Evolutionary conservation across 2,797 vertebrate species (phyloP), one percentile per base, ranked within the genome.

Genomic region (Poecilia wingei): DNA sequence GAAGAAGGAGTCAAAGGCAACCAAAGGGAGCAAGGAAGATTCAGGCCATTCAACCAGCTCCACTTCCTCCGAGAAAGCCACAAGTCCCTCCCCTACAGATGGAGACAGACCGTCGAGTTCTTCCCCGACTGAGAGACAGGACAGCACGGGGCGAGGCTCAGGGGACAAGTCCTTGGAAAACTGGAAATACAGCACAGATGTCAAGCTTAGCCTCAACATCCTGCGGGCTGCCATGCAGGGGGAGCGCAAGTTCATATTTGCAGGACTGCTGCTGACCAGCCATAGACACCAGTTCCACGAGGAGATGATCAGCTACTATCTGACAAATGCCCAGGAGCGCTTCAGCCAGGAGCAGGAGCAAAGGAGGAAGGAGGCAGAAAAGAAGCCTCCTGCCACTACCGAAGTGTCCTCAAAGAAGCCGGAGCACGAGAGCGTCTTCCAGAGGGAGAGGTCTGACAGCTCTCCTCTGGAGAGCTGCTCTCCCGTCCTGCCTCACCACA

Each of bases 131-230:
- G 96, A 95, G 82, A 94, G 93, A 87, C 93, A 88, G 81, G 93
- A 94, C 88, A 91, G 84, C 16, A 80, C 89, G 3, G 97, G 97
- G 47, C 96, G 95, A 87, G 83, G 74, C 80, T 90, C 89, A 4
- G 92, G 95, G 87, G 94, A 95, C 86, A 96, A 97, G 72, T 96
- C 96, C 55, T 82, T 97, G 61, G 98, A 98, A 81, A 95, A 97
- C 7, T 99, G 98, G 98, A 99, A 98, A 88, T 99, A 99, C 95
- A 99, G 98, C 95, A 99, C 98, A 0, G 98, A 99, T 33, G 98
- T 99, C 84, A 99, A 98, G 95, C 97, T 99, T 82, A 99, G 98
- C 94, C 97, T 99, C 86, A 99, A 98, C 93, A 99, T 99, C 92
- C 94, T 99, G 91, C 95, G 98, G 81, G 98, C 98, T 14, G 98